Base-by-base conservation (phyloP, 2,888 invertebrate species). In the Mythimna pallens region DNA sequence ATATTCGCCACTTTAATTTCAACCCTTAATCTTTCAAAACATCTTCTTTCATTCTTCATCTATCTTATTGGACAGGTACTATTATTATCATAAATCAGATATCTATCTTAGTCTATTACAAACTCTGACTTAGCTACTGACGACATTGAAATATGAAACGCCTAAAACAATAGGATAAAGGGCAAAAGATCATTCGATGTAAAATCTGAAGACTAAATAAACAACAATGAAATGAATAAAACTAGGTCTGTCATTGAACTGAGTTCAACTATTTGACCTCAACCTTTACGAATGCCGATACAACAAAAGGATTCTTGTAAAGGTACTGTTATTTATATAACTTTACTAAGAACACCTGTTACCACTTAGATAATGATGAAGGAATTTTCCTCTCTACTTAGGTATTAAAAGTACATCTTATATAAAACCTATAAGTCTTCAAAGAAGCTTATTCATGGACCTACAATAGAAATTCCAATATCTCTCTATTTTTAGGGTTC, bases 101-200 rank as follows among this genome's bases (percentile, higher is more conserved):
- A 20, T 30, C 47, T 47, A 20, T 6, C 6, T 43, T 12, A 43
- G 8, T 34, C 12, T 50, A 68, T 61, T 52, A 55, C 52, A 61
- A 4, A 69, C 62, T 65, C 43, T 65, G 30, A 40, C 57, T 58
- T 20, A 30, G 12, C 20, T 52, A 52, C 8, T 12, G 14, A 52
- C 30, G 76, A 70, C 65, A 50, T 79, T 81, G 76, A 69, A 68
- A 81, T 59, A 36, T 59, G 22, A 70, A 36, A 10, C 50, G 43
- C 30, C 43, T 52, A 55, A n/a, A 68, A 80, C 72, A 78, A 65
- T 59, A 78, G 40, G 63, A 12, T 25, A 22, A 52, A 71, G 64
- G 78, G 20, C 30, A 67, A 54, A 66, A 30, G 57, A 61, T 67
- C 61, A 62, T 14, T 30, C 10, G 17, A 25, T 61, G 17, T 54